Evolutionary conservation across 2,797 vertebrate genomes (phyloP).

Genomic region (Macrochelys suwanniensis): DNA sequence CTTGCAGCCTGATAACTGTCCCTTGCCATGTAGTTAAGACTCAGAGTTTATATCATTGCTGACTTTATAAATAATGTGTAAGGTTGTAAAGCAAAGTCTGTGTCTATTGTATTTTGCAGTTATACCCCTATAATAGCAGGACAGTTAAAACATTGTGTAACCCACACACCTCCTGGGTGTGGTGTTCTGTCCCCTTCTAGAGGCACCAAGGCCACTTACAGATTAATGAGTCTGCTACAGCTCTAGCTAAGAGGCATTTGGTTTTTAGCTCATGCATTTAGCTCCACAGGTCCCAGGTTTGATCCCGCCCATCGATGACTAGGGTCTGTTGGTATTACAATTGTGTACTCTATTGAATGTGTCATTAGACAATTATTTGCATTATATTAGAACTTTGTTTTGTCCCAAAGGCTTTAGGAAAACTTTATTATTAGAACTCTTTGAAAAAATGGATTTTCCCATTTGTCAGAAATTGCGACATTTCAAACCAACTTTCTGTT

Average conservation of each 20-base stretch:
- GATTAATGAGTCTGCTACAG: no score
- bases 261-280: no score
- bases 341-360: not conserved
- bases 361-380: not conserved
- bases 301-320: no score
- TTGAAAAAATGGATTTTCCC: not conserved
- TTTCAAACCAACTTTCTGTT: not conserved
- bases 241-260: no score
- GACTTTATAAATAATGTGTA: not conserved
- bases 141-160: not conserved
- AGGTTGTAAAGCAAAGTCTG: not conserved
- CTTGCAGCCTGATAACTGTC: conserved; percentile 4
- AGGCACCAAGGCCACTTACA: no score
- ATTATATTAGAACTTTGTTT: not conserved
- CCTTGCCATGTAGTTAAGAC: not conserved
- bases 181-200: no score
- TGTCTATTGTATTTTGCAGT: fast-evolving
- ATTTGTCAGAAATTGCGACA: not conserved
- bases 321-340: no score
- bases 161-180: no score
- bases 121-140: not conserved
- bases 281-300: no score
- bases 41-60: not conserved
- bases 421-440: not conserved
- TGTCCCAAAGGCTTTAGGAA: not conserved